phyloP scores from a whole-genome alignment of 2,113 vertebrate genomes.

The Pipa parva region DNA sequence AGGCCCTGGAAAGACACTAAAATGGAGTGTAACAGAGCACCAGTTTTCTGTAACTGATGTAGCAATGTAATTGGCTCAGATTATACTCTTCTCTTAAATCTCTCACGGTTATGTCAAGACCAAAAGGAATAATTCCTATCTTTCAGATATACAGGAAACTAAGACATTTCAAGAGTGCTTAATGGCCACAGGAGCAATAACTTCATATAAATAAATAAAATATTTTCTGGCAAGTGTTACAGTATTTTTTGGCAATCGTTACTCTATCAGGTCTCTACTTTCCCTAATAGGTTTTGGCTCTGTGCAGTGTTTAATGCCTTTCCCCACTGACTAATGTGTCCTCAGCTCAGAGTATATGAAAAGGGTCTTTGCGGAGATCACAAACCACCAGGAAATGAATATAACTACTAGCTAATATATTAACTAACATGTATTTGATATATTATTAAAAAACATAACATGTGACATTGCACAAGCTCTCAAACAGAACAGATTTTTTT shows the following conservation, averaged over 20 bases:
- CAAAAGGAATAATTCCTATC: slow-evolving; percentile 5
- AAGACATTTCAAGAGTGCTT: slow-evolving; percentile 10
- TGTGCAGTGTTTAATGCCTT: slow-evolving; percentile 6
- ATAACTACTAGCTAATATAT: slow-evolving; percentile 5
- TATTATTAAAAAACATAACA: slow-evolving; percentile 5
- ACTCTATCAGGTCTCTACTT: not conserved
- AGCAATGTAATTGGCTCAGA: not conserved
- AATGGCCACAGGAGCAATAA: not conserved
- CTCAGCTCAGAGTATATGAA: slow-evolving; percentile 1
- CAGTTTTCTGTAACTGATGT: not conserved
- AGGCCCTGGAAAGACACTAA: not conserved
- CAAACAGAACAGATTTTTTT: not conserved
- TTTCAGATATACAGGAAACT: slow-evolving; percentile 1
- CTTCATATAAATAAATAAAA: slow-evolving; percentile 10
- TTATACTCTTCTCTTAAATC: not conserved
- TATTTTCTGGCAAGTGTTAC: slow-evolving; percentile 3
- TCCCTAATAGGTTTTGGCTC: slow-evolving; percentile 1
- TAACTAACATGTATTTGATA: not conserved
- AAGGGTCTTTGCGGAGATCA: not conserved
- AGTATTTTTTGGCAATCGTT: not conserved
- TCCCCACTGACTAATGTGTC: slow-evolving; percentile 8
- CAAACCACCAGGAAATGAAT: not conserved
- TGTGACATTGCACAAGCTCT: not conserved
- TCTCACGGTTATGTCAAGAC: not conserved
- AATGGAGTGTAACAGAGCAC: not conserved